A percentile compares a stretch with the other conserved stretches of the same genome.
phyloP scores from a whole-genome alignment of 2,113 vertebrate species.

The Rhynchomys soricoides region DNA sequence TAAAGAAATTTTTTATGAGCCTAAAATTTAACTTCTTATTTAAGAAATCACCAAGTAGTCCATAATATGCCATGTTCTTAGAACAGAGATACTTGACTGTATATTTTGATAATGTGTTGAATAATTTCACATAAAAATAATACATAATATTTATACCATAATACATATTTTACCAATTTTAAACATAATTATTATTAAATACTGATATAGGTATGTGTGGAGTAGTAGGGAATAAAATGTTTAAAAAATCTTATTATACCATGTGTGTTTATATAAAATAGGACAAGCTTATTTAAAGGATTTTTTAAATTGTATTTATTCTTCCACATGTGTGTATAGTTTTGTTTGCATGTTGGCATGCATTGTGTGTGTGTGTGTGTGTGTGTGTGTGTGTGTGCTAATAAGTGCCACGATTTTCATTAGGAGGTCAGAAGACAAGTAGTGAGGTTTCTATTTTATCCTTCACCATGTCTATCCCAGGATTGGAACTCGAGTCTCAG shows the following conservation, averaged over 20 bases:
- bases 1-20: not conserved
- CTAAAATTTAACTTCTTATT: not conserved
- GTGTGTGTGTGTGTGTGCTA: not conserved
- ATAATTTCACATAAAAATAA: not conserved
- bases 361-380: not conserved
- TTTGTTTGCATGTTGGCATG: not conserved
- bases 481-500: not conserved
- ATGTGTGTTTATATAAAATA: not conserved
- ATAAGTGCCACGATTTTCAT: not conserved
- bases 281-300: not conserved
- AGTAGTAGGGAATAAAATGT: not conserved
- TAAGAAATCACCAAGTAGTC: not conserved
- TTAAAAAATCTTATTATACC: not conserved
- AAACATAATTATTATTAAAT: not conserved
- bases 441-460: not conserved
- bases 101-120: not conserved
- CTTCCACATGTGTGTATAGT: not conserved
- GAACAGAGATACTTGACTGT: not conserved
- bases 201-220: not conserved
- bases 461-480: no score
- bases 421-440: not conserved
- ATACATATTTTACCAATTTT: no score
- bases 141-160: not conserved
- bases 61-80: not conserved
- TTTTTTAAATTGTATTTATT: not conserved